Conservation (phyloP, 2,888 invertebrate species). For the Rhimphoctona megacephalus region DNA sequence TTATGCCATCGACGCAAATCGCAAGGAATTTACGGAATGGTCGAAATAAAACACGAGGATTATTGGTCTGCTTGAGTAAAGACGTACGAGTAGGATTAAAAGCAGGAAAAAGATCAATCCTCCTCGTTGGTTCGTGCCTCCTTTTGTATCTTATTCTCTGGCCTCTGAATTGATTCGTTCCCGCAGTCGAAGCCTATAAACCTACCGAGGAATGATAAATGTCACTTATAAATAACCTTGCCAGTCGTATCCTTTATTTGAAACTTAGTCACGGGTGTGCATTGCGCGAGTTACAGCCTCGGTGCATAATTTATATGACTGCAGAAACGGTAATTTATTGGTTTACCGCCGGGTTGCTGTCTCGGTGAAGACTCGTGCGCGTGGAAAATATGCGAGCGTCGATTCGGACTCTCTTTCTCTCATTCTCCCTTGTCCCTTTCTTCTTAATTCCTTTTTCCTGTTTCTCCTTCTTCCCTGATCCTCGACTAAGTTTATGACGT, state of each 20-base stretch:
- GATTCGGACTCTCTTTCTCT: constrained; percentile 53
- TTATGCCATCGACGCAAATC: not conserved
- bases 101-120: constrained; percentile 51
- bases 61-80: constrained; percentile 48
- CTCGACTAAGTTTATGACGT: constrained; percentile 63
- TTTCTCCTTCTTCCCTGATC: constrained; percentile 49
- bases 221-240: constrained; percentile 66
- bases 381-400: constrained; percentile 65
- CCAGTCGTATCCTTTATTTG: constrained; percentile 66
- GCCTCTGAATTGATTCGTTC: constrained; percentile 66
- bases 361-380: constrained; percentile 63
- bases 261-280: constrained; percentile 66
- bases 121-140: constrained; percentile 45
- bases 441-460: constrained; percentile 46
- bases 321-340: constrained; percentile 65
- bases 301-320: constrained; percentile 67
- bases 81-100: constrained; percentile 53
- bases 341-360: constrained; percentile 64
- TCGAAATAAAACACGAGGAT: constrained; percentile 33
- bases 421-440: constrained; percentile 1
- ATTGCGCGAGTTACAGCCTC: constrained; percentile 60
- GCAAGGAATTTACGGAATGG: not conserved
- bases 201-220: constrained; percentile 65
- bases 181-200: constrained; percentile 65
- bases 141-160: constrained; percentile 49